A percentile compares a stretch with the other conserved stretches of the same genome.
Conservation (phyloP, 1,140 invertebrate species). For the Habropoda laboriosa region DNA sequence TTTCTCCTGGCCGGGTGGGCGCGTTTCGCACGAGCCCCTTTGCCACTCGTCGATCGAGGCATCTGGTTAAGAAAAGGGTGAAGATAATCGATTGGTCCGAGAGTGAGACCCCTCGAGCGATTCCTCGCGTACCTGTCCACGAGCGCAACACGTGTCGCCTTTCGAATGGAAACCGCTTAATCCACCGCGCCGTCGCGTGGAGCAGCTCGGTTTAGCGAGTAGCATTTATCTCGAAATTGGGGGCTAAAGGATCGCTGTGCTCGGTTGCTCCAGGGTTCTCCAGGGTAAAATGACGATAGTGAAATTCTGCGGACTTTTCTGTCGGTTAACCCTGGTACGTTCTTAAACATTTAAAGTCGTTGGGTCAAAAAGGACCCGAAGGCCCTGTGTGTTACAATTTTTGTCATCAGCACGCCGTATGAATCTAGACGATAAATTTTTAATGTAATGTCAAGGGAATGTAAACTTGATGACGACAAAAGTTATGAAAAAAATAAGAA, state of each 20-base stretch:
- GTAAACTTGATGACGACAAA: too few species aligned
- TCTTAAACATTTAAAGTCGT: too few species aligned
- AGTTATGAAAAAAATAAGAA: too few species aligned
- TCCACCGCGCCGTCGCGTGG: background rate
- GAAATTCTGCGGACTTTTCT: background rate
- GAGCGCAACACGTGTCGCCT: conserved; percentile 57
- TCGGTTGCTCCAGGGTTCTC: background rate
- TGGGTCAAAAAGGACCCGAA: too few species aligned
- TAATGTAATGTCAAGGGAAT: too few species aligned
- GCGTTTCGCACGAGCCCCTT: conserved; percentile 59
- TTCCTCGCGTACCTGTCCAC: conserved; percentile 52
- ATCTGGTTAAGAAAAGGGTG: conserved; percentile 73
- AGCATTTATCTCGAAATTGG: background rate
- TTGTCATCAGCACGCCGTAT: too few species aligned
- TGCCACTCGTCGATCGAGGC: conserved; percentile 68
- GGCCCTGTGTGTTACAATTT: too few species aligned
- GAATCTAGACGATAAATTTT: too few species aligned
- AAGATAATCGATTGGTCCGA: conserved; percentile 74
- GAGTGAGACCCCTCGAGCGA: conserved; percentile 50
- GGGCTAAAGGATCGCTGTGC: background rate
- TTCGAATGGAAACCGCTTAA: conserved; percentile 22
- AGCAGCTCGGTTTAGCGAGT: background rate
- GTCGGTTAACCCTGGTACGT: too few species aligned
- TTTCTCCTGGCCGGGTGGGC: conserved; percentile 61
- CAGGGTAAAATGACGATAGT: background rate